Conservation (phyloP, 1,140 invertebrate genomes). For the Platorchestia sp. region DNA sequence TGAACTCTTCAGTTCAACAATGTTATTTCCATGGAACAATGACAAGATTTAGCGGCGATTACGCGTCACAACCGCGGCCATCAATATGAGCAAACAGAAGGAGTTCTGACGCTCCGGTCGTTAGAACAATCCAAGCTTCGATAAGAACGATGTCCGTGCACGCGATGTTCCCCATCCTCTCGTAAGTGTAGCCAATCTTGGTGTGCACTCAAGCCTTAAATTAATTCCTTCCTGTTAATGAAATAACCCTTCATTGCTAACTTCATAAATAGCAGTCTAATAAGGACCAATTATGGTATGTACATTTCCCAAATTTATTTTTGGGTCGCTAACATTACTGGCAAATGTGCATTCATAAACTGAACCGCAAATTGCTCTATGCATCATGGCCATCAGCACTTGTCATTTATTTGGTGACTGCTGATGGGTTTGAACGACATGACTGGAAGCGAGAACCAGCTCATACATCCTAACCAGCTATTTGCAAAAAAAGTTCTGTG, state of each 20-base stretch:
- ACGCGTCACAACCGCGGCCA: neutral
- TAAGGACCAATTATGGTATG: slow-evolving; percentile 6
- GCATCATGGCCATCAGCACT: neutral
- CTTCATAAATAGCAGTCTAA: slow-evolving; percentile 38
- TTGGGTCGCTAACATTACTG: neutral
- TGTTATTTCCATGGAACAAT: neutral
- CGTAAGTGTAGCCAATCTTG: neutral
- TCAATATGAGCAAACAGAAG: slow-evolving; percentile 48
- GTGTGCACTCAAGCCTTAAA: slow-evolving; percentile 40
- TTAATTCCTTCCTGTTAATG: slow-evolving; percentile 50
- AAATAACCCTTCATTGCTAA: neutral
- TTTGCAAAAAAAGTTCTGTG: neutral
- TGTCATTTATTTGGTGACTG: neutral
- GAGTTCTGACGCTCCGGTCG: slow-evolving; percentile 28
- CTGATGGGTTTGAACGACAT: neutral
- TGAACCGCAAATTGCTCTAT: neutral
- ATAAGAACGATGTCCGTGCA: slow-evolving; percentile 12
- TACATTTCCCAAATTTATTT: neutral
- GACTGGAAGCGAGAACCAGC: neutral
- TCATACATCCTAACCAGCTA: neutral
- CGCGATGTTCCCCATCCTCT: neutral
- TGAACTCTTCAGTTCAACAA: neutral
- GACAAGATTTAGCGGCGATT: slow-evolving; percentile 44
- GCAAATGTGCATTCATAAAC: slow-evolving; percentile 8
- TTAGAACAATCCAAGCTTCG: slow-evolving; percentile 20